phyloP scores from a whole-genome alignment of 2,797 vertebrate species.

The Craterocephalus amniculus region DNA sequence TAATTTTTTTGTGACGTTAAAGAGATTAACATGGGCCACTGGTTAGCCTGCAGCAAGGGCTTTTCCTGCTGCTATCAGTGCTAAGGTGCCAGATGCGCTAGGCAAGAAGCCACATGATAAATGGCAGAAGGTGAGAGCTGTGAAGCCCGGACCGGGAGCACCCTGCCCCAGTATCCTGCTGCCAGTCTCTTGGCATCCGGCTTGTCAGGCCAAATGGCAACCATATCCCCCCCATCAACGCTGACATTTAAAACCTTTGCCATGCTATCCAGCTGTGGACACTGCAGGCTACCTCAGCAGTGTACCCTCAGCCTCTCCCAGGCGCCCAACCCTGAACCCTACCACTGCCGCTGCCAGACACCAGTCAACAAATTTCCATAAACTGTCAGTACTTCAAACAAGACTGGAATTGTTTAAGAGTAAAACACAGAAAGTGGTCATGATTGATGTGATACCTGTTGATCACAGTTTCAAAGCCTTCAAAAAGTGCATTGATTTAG shows the following conservation, averaged over 20 bases:
- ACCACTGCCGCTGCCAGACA: constrained; percentile 48
- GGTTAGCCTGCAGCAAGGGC: constrained; percentile 62
- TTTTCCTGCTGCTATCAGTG: constrained; percentile 55
- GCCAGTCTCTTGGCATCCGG: constrained; percentile 75
- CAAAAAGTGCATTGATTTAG: background rate
- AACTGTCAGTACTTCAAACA: constrained; percentile 30
- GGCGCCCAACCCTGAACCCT: constrained; percentile 45
- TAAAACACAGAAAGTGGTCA: constrained; percentile 2
- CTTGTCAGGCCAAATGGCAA: constrained; percentile 78
- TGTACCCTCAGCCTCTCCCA: constrained; percentile 43
- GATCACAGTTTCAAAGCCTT: background rate
- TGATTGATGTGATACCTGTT: constrained; percentile 5
- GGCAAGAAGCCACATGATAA: constrained; percentile 73
- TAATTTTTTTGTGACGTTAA: constrained; percentile 48
- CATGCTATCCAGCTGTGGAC: constrained; percentile 81
- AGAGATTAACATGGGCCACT: constrained; percentile 46
- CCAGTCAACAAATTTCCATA: constrained; percentile 51
- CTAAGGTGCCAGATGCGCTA: constrained; percentile 74
- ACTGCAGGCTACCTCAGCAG: constrained; percentile 37
- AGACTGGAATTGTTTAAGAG: constrained; percentile 5
- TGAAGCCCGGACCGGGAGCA: constrained; percentile 64
- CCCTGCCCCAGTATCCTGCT: constrained; percentile 69
- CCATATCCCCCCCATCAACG: constrained; percentile 68
- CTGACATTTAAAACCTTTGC: constrained; percentile 85
- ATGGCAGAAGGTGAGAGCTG: constrained; percentile 77